Conservation (phyloP, 2,797 vertebrate species). For the Clarias laeviceps region DNA sequence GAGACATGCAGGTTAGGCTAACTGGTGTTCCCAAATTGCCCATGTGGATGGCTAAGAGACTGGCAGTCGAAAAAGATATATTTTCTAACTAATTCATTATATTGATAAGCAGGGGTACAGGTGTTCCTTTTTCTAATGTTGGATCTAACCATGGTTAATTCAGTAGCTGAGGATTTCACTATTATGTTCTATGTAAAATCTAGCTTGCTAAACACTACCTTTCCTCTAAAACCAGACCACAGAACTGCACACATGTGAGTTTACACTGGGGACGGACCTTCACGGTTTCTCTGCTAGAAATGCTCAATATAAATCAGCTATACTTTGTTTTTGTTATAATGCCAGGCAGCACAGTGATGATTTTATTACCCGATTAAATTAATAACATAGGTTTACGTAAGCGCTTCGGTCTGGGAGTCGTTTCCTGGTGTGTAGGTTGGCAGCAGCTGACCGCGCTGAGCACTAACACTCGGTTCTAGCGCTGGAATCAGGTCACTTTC, state of each 20-base stretch:
- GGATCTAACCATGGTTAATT: too few relatives aligned
- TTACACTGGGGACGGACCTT: background rate
- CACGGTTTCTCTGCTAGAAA: background rate
- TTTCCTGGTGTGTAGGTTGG: conserved; percentile 41
- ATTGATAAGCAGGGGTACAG: background rate
- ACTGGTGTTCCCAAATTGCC: too few relatives aligned
- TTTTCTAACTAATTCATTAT: too few relatives aligned
- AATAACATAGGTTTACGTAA: conserved; percentile 1
- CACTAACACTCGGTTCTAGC: conserved; percentile 6
- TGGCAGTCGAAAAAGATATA: too few relatives aligned
- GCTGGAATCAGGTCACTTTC: conserved; percentile 39
- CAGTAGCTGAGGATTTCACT: background rate
- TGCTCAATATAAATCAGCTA: background rate
- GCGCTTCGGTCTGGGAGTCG: conserved; percentile 18
- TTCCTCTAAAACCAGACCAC: background rate
- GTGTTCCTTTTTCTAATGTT: background rate
- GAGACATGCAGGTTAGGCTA: too few relatives aligned
- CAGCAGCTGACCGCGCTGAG: conserved; percentile 40
- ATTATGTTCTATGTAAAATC: background rate
- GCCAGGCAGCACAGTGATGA: background rate
- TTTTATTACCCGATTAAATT: background rate
- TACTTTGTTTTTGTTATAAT: background rate
- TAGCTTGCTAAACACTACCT: background rate
- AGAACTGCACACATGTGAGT: background rate
- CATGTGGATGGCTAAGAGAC: too few relatives aligned